Evolutionary conservation across 1,140 invertebrate genomes (phyloP), one percentile per base, ranked within the genome.

Genomic region (Ceratina australensis): DNA sequence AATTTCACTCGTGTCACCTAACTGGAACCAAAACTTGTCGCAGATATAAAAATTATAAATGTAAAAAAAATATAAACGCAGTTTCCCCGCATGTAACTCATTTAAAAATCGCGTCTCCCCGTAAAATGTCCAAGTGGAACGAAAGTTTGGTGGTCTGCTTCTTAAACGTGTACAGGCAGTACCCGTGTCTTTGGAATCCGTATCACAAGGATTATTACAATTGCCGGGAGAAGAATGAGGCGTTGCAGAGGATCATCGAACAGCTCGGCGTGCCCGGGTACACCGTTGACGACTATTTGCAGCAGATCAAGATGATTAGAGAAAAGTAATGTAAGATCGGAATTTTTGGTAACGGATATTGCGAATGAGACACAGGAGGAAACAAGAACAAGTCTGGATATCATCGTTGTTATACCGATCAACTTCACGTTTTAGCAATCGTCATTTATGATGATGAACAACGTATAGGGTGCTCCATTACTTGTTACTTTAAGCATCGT

Each of bases 101-200:
- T n/a, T 20, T 61, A 7, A 12, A 47, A 49, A 52, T 54, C 22
- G 0, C 18, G 2, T 26, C 4, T 20, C n/a, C 49, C 10, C 33
- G 18, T 7, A 52, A 60, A 79, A 87, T 87, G 86, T 80, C 60
- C 50, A 71, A 85, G 28, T 87, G 88, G 88, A 86, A 87, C 42
- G 84, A 90, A 13, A 82, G 80, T 65, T 63, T 77, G 2, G 86
- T 82, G 0, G 61, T 82, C 0, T 68, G 22, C 12, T 90, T 91
- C 60, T 72, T 91, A 15, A 79, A 67, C 10, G 78, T 81, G 28
- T 91, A 89, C 33, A 82, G 82, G 76, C 86, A 88, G 49, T 47
- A 90, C 49, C 81, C 84, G 4, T 91, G 89, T 28, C 83, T 91
- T 15, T 90, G 90, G 88, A 91, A 90, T 71, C 86, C 85, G 5